These are phyloP conservation scores for Glaucopsyche alexis DNA, from an alignment of 2,888 invertebrate genomes.

Conservation along the genomic window DNA sequence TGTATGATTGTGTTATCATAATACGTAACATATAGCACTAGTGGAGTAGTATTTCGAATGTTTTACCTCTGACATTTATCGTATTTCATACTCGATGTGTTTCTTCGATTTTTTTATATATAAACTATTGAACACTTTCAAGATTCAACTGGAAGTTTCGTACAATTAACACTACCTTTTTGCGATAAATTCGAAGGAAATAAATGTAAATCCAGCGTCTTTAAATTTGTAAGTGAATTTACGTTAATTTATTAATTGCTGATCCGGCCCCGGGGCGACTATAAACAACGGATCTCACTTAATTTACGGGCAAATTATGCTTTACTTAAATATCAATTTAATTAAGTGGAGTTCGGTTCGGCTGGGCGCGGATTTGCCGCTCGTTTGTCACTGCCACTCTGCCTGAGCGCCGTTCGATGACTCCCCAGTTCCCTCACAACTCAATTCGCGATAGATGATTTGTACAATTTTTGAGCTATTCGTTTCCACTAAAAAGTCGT, in stretches of 20 bases:
- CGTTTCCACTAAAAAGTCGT: not conserved
- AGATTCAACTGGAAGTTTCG: not conserved
- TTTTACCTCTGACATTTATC: not conserved
- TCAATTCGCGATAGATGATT: constrained; percentile 27
- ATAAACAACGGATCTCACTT: constrained; percentile 78
- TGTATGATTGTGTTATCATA: constrained; percentile 7
- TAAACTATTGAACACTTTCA: not conserved
- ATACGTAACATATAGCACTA: not conserved
- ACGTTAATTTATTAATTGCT: constrained; percentile 78
- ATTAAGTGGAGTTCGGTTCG: constrained; percentile 72
- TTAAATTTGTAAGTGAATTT: constrained; percentile 50
- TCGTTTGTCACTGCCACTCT: constrained; percentile 71
- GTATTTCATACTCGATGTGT: no score
- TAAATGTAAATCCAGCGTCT: not conserved
- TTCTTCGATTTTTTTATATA: no score
- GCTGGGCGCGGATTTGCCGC: constrained; percentile 64
- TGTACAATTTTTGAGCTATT: constrained; percentile 17
- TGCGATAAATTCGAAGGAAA: not conserved
- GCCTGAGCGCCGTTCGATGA: constrained; percentile 32
- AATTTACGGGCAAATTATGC: constrained; percentile 79
- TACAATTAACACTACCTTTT: no score
- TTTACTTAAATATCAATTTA: constrained; percentile 80
- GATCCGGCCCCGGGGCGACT: constrained; percentile 58
- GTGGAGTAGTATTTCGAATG: not conserved
- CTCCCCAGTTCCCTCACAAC: constrained; percentile 1